Base-by-base conservation (phyloP, 1,140 invertebrate genomes). In the Neodiprion lecontei region DNA sequence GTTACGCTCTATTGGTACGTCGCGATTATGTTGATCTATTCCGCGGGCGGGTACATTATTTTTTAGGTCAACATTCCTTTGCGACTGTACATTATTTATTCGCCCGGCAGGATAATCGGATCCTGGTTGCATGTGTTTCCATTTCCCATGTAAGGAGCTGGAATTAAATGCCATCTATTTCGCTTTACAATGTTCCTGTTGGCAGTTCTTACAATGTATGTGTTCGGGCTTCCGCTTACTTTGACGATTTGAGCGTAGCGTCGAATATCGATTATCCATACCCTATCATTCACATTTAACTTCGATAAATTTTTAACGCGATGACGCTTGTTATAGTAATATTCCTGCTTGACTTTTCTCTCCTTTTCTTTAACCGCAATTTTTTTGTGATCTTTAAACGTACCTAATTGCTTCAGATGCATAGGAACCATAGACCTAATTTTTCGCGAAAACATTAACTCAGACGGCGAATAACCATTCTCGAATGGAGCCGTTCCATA, bases 401-500 rank as follows among this genome's bases (percentile, higher is more conserved):
- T 76, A 1, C 73, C 72, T 9, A 80, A 49, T 9, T 65, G 8
- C 1, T 48, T 68, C 8, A 75, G 69, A 9, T 77, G 67, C 48
- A 74, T 70, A 48, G 78, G 79, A n/a, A 79, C 1, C 2, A 69
- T 74, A 10, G 76, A 73, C 11, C 74, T 69, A 10, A 79, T 76
- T 73, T 69, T 73, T 50, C 79, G 28, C 0, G 73, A 74, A 67
- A 78, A 81, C 73, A 78, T 69, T 47, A 81, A 47, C 72, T 79
- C 74, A 3, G 78, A 76, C 0, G 78, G 78, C 3, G 78, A 77
- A 49, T 71, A 81, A 1, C 78, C 78, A 23, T 79, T 79, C 28
- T 79, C 78, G 14, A 77, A 40, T 1, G 75, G 76, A 0, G 78
- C 78, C 0, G 74, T 66, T 71, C 79, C 67, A 65, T 81, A 79